Evolutionary conservation across 2,113 vertebrate species (phyloP), one percentile per base, ranked within the genome.

Genomic region (Anoplopoma fimbria): DNA sequence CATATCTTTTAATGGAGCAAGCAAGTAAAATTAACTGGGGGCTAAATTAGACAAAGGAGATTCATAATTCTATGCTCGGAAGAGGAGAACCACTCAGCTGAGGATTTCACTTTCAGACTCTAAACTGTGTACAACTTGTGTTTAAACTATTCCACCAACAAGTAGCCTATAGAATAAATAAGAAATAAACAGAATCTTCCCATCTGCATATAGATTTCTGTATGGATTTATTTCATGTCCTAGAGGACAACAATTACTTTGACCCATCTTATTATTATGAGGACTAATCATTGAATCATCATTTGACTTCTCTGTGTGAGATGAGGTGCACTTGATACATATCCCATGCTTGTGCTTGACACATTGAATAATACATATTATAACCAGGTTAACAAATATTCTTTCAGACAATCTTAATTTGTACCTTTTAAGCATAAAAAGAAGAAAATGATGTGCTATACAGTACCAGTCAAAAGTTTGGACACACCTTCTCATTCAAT

Each of bases 21-120:
- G 58, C 42, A 83, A 64, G 51, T 81, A 68, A 68, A 77, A 84
- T 71, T 57, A 89, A 81, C 29, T 72, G 45, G 12, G 15, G 29
- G 62, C 72, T 67, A 85, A 79, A 83, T 80, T 79, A 75, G 81
- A 74, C 51, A 72, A 69, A 76, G 64, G 31, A 63, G 42, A 71
- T 81, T 63, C 27, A 62, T 87, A 53, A 75, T 47, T 65, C 10
- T 42, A 10, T 53, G 25, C 19, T 58, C 40, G 34, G 27, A 61
- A 81, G 15, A 60, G 25, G 40, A 65, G n/a, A 80, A 53, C 2
- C 15, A n/a, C 33, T 77, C 55, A 45, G 40, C 71, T 45, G 47
- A 64, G 47, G 36, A 62, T 58, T 77, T 77, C 36, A 79, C 83
- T 63, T 60, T 73, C 68, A 77, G 7, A 31, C 21, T 61, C 17